phyloP scores from a whole-genome alignment of 2,113 vertebrate species.

The Sula dactylatra region DNA sequence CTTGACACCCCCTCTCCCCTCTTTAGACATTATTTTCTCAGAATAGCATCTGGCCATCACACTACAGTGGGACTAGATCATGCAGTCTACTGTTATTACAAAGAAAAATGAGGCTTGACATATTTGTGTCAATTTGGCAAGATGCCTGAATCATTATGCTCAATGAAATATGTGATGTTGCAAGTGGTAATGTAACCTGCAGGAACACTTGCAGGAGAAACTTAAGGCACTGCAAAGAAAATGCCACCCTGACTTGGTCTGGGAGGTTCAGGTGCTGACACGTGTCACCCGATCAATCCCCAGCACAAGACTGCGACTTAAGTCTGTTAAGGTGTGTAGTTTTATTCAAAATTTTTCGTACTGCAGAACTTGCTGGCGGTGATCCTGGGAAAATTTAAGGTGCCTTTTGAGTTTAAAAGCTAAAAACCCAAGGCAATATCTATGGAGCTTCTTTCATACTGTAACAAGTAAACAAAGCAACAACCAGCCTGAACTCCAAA shows the following conservation, averaged over 20 bases:
- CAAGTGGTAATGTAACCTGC: constrained; percentile 3
- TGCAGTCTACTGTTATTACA: constrained; percentile 30
- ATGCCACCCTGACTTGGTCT: background rate
- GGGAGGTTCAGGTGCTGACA: background rate
- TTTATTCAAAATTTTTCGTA: background rate
- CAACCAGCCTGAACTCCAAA: background rate
- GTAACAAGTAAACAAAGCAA: background rate
- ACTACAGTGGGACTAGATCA: background rate
- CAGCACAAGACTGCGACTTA: background rate
- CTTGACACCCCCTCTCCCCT: background rate
- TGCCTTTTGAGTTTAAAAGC: background rate
- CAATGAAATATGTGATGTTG: constrained; percentile 39
- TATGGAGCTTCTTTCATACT: background rate
- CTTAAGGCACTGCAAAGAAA: background rate
- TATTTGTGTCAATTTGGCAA: constrained; percentile 48
- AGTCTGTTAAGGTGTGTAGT: background rate
- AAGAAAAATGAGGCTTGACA: constrained; percentile 53
- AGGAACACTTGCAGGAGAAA: background rate
- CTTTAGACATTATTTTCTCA: constrained; percentile 8
- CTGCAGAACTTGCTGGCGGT: background rate
- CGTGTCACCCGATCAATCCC: background rate
- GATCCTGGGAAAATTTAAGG: background rate
- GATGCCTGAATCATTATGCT: constrained; percentile 19
- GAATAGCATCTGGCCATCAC: constrained; percentile 20
- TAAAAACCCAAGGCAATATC: background rate